Percentiles rank a stretch among this genome's conserved stretches.
phyloP scores from a whole-genome alignment of 2,797 vertebrate genomes.

The Brotula barbata region DNA sequence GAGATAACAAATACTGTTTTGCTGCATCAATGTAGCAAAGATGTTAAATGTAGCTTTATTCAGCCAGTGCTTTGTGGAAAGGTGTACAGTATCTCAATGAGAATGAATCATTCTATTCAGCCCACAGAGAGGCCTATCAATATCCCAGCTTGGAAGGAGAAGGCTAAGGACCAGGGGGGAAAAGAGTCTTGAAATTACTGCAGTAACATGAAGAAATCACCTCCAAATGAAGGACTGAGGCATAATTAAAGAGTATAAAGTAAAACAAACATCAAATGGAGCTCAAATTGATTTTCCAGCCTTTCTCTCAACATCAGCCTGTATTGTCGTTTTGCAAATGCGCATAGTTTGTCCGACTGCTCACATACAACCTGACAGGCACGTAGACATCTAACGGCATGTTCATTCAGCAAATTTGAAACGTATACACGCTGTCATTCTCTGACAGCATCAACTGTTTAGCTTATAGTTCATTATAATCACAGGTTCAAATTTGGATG shows the following conservation, averaged over 20 bases:
- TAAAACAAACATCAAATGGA: constrained; percentile 54
- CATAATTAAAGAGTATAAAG: constrained; percentile 56
- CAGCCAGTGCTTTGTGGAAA: neutral
- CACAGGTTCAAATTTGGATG: constrained; percentile 42
- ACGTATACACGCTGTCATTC: constrained; percentile 35
- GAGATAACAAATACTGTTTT: constrained; percentile 1
- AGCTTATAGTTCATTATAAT: constrained; percentile 50
- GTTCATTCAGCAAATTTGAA: constrained; percentile 49
- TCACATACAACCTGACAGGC: constrained; percentile 32
- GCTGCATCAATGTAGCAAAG: neutral
- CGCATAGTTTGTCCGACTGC: constrained; percentile 10
- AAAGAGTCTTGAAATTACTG: constrained; percentile 55
- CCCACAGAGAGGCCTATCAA: constrained; percentile 62
- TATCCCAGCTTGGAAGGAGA: constrained; percentile 64
- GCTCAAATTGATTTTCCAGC: constrained; percentile 9
- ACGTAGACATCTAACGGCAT: constrained; percentile 46
- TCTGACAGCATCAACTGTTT: constrained; percentile 48
- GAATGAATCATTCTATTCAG: constrained; percentile 59
- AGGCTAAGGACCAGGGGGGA: constrained; percentile 40
- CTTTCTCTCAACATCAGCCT: too few species aligned
- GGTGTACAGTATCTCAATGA: constrained; percentile 48
- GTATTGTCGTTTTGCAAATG: too few species aligned
- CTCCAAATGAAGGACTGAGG: constrained; percentile 41
- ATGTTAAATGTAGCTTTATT: neutral
- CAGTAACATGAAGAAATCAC: constrained; percentile 31